Evolutionary conservation across 2,888 invertebrate species (phyloP), one percentile per base, ranked within the genome.

Genomic region (Alloscopus bannaensis): DNA sequence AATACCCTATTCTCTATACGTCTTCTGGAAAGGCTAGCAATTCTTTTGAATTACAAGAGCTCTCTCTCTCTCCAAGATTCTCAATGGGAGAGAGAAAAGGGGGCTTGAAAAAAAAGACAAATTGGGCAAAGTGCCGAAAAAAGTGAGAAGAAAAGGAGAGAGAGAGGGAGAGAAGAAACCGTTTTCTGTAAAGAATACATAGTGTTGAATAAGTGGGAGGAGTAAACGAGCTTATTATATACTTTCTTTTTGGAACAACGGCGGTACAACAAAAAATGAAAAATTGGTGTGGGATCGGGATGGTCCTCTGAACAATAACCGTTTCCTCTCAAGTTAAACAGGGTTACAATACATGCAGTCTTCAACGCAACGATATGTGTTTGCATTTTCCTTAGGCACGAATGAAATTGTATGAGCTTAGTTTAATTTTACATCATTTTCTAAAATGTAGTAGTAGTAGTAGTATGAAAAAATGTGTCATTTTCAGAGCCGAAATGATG

Each of bases 91-190:
- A 36, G 13, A 36, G 36, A 36, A 36, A 36, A 36, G 36, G n/a
- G n/a, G 36, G 36, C 36, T 45, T 16, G 45, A n/a, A 11, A 16
- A n/a, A n/a, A n/a, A 24, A 3, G 50, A 18, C 22, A 50, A 55
- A 55, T 55, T 55, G 55, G 55, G 26, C 55, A 55, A 55, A 55
- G 55, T 55, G 24, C 26, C 26, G 55, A 55, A 26, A 26, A 50
- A 26, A 24, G 24, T 8, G 24, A 52, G 22, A 6, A 24, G 4
- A 52, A 52, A 22, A 16, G 6, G 52, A 52, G 13, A 36, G 13
- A 36, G 6, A 36, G 36, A 36, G 8, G 36, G 36, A 42, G 2
- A 42, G 18, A 42, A 42, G 42, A n/a, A n/a, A n/a, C n/a, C n/a
- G n/a, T n/a, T n/a, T n/a, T n/a, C 42, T 42, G 18, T 42, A 42